Base-by-base conservation (phyloP, 2,888 invertebrate species). In the Trissolcus brochymenae region DNA sequence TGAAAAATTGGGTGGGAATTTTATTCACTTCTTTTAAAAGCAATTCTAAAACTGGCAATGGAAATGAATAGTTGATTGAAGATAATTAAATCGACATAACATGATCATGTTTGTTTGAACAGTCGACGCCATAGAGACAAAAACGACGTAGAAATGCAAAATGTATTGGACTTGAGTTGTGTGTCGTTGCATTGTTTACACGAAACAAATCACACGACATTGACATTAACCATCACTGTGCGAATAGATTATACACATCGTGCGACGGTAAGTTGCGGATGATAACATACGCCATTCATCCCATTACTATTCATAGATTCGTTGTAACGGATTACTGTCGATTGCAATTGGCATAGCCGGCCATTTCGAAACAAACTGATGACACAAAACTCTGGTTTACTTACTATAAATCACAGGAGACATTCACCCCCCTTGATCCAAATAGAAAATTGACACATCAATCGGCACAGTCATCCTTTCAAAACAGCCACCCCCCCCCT, bases 321-420 rank as follows among this genome's bases (percentile, higher is more conserved):
- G 71, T 59, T 68, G 78, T 68, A 76, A 80, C 78, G 77, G 72
- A 80, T 78, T 73, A 77, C 57, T 79, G 76, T 80, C 78, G 68
- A 73, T 79, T 76, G 78, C 74, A 66, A 76, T 79, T 78, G 79
- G 79, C 79, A 79, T 72, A 75, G 74, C 57, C 43, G 57, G 55
- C 79, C 79, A 77, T 86, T 83, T 82, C 84, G 82, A 81, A 85
- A 85, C 83, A 80, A 84, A 84, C 82, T 83, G 84, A 81, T 87
- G 87, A 86, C 87, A 87, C 72, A 78, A 81, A 86, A 83, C 79
- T 86, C 87, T 86, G 86, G 85, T 87, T 87, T 87, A 88, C 84
- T 87, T 87, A 86, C 85, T 86, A 87, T 86, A 86, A 86, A 85
- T 86, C 83, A 79, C 74, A 41, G 59, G 68, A 70, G 72, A 76